Evolutionary conservation across 2,888 invertebrate species (phyloP), one percentile per base, ranked within the genome.

Genomic region (Dexiosoma caninum): DNA sequence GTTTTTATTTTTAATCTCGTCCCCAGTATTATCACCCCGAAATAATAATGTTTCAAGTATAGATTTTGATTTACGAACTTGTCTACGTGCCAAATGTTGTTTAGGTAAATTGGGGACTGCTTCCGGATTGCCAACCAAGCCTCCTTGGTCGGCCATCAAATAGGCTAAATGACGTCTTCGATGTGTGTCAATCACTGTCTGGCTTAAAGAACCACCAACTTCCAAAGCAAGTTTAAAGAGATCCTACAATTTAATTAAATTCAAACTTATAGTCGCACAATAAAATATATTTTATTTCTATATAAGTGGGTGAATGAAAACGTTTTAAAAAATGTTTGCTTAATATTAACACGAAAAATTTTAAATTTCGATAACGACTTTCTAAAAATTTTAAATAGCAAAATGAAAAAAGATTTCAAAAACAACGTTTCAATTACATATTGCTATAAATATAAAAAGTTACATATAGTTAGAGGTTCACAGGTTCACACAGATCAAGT

Each of bases 111-210:
- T 98, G 0, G 96, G 94, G 1, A 95, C 93, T 12, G 95, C 95
- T 87, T 96, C 96, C 1, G 97, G 97, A 91, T 97, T 97, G 5
- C 95, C 96, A 42, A 97, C 96, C 75, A 98, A 91, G 69, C 96
- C 96, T 44, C 98, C 98, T 89, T 97, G 97, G 90, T 98, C 98
- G 37, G 97, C 97, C 98, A 98, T 98, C 53, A 99, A 91, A 90
- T 98, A 97, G 9, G 98, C 98, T 83, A 98, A 92, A 90, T 98
- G 98, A 83, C 97, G 93, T 82, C 97, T 93, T 67, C 98, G 92
- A 87, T 98, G 97, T 2, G 97, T 96, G 86, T 98, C 97, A 46
- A 90, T 90, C 2, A 90, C 90, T 0, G 90, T 94, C 84, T 97
- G 95, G 84, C 95, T 96, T 67, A 98, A 91, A 1, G 96, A 95